phyloP scores from a whole-genome alignment of 2,888 invertebrate species.

The Zhuqinia jingwanae region DNA sequence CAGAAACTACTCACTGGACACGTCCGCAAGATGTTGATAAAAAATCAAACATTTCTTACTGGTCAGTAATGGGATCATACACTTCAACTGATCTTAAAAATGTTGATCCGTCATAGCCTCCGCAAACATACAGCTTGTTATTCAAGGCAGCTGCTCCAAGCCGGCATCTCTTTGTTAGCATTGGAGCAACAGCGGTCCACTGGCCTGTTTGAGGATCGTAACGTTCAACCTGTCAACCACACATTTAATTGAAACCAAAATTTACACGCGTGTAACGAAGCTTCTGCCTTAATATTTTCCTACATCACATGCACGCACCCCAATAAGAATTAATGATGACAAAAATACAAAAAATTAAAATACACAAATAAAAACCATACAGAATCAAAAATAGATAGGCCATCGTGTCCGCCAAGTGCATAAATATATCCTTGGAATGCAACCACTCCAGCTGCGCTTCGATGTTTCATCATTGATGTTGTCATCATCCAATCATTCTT shows the following conservation, averaged over 20 bases:
- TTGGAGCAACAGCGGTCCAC: constrained; percentile 89
- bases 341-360: constrained; percentile 17
- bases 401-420: constrained; percentile 93
- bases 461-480: constrained; percentile 87
- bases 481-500: constrained; percentile 88
- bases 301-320: too few species aligned
- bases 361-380: constrained; percentile 82
- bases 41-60: too few species aligned
- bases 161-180: constrained; percentile 89
- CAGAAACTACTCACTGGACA: too few species aligned
- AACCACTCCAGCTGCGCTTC: constrained; percentile 88
- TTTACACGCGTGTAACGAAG: too few species aligned
- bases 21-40: too few species aligned
- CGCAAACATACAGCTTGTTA: constrained; percentile 91
- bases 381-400: constrained; percentile 92
- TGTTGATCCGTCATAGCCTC: constrained; percentile 92
- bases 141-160: constrained; percentile 91
- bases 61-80: constrained; percentile 88
- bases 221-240: constrained; percentile 89
- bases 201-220: constrained; percentile 88
- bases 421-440: constrained; percentile 88
- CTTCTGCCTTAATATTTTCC: too few species aligned
- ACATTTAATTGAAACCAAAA: too few species aligned
- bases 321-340: constrained; percentile 28
- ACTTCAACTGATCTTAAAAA: constrained; percentile 92